A percentile compares a stretch with the other conserved stretches of the same genome.
These are phyloP conservation scores for Centropus bengalensis DNA, from an alignment of 2,113 vertebrate species.

Conservation along the genomic window DNA sequence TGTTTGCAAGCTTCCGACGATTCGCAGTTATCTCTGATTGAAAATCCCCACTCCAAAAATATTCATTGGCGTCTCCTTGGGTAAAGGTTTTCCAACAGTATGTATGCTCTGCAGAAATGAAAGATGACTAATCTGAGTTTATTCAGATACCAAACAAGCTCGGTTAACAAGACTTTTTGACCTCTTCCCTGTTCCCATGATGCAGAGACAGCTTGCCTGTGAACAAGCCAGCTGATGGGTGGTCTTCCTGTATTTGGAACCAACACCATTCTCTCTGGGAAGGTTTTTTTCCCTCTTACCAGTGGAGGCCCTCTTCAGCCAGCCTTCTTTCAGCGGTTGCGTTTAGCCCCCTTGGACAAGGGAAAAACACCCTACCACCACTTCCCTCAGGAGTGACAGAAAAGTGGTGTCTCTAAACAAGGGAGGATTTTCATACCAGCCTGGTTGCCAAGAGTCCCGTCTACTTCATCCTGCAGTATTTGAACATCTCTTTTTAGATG, in stretches of 20 bases:
- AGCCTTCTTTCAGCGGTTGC: neutral
- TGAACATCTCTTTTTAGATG: neutral
- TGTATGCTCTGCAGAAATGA: neutral
- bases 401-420: neutral
- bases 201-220: neutral
- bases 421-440: neutral
- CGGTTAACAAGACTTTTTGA: neutral
- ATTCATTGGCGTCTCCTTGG: neutral
- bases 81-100: slow-evolving; percentile 38
- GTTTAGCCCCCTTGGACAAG: neutral
- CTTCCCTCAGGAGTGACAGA: neutral
- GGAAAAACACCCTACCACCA: neutral
- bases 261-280: neutral
- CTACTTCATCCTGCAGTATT: neutral
- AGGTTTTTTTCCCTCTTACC: neutral
- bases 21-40: accelerated
- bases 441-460: neutral
- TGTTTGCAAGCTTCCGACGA: accelerated
- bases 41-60: neutral
- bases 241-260: neutral
- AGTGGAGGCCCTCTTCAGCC: neutral
- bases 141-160: neutral
- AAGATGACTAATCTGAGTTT: neutral
- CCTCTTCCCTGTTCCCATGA: neutral
- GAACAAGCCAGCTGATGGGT: neutral